These are phyloP conservation scores for Anneissia japonica DNA, from an alignment of 35 echinoderm and acorn worm genomes.

Conservation along the genomic window DNA sequence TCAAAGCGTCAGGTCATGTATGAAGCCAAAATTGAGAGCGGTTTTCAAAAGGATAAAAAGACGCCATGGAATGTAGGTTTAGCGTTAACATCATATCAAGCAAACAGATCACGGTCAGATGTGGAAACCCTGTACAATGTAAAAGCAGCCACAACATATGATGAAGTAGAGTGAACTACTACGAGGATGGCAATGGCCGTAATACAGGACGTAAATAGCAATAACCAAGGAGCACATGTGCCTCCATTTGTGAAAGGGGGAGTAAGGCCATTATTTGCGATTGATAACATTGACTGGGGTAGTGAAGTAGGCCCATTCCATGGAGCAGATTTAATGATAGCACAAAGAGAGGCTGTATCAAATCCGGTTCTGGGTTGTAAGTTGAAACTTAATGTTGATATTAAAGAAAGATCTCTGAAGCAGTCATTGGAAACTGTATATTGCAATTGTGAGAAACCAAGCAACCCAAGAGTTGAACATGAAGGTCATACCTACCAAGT, in stretches of 20 bases:
- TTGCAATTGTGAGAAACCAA: background rate
- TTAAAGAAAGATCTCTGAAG: background rate
- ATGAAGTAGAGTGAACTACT: background rate
- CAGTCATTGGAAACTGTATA: background rate
- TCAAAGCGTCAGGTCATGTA: background rate
- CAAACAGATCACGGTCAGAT: background rate
- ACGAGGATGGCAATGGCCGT: background rate
- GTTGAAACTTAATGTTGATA: background rate
- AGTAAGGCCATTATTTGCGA: constrained; percentile 19
- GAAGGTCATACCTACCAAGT: no score
- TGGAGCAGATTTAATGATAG: background rate
- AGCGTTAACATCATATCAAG: background rate
- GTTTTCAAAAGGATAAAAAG: background rate
- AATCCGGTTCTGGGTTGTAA: background rate
- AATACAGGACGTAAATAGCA: constrained; percentile 8
- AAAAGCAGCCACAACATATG: background rate
- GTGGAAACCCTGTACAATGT: background rate
- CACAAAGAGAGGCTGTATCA: background rate
- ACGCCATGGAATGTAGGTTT: background rate
- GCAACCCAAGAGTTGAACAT: background rate
- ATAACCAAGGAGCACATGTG: background rate
- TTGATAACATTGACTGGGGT: background rate
- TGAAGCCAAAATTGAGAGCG: background rate
- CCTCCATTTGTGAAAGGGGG: constrained; percentile 16
- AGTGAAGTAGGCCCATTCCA: constrained; percentile 1